phyloP scores from a whole-genome alignment of 1,140 invertebrate species.

The Melitaea cinxia region DNA sequence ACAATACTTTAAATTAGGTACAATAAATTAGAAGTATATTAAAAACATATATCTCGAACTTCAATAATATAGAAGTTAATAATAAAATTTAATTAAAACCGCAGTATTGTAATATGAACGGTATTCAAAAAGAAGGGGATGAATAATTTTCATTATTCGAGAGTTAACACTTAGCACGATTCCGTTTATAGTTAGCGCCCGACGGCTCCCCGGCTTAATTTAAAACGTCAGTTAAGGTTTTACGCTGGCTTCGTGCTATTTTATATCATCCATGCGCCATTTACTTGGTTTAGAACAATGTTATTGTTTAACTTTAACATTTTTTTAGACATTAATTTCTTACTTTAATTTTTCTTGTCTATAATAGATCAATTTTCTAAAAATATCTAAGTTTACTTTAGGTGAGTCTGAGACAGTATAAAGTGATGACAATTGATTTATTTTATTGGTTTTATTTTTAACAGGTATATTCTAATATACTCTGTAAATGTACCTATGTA shows the following conservation, averaged over 20 bases:
- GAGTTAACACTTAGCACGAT: slow-evolving; percentile 65
- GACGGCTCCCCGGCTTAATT: slow-evolving; percentile 47
- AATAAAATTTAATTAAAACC: slow-evolving; percentile 14
- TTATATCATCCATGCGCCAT: not conserved
- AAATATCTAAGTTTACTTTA: too few relatives aligned
- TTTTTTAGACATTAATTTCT: too few relatives aligned
- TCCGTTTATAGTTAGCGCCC: slow-evolving; percentile 46
- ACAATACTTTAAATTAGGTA: not conserved
- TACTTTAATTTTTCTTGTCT: too few relatives aligned
- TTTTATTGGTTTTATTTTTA: too few relatives aligned
- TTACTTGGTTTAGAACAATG: too few relatives aligned
- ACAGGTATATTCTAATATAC: too few relatives aligned
- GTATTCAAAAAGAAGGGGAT: slow-evolving; percentile 45
- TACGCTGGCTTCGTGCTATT: slow-evolving; percentile 25
- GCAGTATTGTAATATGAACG: slow-evolving; percentile 36
- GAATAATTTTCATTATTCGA: slow-evolving; percentile 72
- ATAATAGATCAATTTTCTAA: too few relatives aligned
- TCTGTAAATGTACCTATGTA: too few relatives aligned
- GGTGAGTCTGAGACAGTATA: too few relatives aligned
- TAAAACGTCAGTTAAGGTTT: slow-evolving; percentile 47
- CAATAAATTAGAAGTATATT: not conserved
- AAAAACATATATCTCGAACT: not conserved
- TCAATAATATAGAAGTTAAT: not conserved
- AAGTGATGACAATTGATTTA: too few relatives aligned
- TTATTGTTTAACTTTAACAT: too few relatives aligned